Evolutionary conservation across 1,140 invertebrate genomes (phyloP).

Genomic region (Campoletis sonorensis): DNA sequence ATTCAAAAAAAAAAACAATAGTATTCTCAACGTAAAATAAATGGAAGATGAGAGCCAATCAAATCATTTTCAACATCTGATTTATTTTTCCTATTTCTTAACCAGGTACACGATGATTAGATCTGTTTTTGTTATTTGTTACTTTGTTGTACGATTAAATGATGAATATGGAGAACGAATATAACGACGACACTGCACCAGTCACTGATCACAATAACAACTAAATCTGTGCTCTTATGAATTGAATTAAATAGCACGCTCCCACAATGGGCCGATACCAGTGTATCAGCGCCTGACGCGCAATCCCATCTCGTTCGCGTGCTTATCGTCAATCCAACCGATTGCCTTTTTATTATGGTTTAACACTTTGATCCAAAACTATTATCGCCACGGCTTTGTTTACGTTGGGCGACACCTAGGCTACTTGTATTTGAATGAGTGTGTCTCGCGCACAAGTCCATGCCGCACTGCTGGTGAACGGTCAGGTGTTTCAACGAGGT

Average conservation of each 20-base stretch:
- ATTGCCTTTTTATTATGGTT: not conserved
- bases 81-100: not conserved
- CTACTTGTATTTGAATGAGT: slow-evolving; percentile 65
- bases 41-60: not conserved
- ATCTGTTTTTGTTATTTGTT: no score
- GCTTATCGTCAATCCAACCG: no score
- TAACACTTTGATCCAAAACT: not conserved
- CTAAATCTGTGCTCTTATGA: no score
- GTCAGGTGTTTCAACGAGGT: slow-evolving; percentile 67
- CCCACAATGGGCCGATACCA: no score
- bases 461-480: slow-evolving; percentile 63
- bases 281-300: not conserved
- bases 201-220: no score
- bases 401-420: slow-evolving; percentile 39
- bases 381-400: slow-evolving; percentile 19
- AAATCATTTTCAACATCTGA: not conserved
- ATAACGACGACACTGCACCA: no score
- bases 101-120: not conserved
- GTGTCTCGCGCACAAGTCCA: slow-evolving; percentile 66
- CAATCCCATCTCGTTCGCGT: not conserved
- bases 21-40: not conserved
- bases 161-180: no score
- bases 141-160: no score
- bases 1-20: not conserved
- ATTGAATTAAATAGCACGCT: no score